A percentile compares a stretch with the other conserved stretches of the same genome.
Evolutionary conservation across 2,113 vertebrate species (phyloP).

Genomic region (Neolamprologus kungweensis): DNA sequence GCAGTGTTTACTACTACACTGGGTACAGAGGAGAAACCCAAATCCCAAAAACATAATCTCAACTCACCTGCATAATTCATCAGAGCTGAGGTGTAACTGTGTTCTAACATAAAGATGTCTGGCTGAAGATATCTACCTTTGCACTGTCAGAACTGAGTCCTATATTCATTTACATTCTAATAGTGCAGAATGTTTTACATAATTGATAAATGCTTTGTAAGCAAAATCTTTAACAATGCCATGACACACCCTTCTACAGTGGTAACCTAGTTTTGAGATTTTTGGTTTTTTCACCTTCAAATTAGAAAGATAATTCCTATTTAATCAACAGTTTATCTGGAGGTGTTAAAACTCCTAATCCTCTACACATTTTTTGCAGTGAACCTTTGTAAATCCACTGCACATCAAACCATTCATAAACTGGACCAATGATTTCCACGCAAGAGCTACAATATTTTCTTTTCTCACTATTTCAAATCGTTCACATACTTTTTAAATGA

Average conservation of each 20-base stretch:
- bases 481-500: neutral
- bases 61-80: conserved; percentile 48
- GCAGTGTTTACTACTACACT: conserved; percentile 58
- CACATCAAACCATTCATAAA: neutral
- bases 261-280: neutral
- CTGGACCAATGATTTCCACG: neutral
- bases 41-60: conserved; percentile 36
- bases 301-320: neutral
- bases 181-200: neutral
- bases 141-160: neutral
- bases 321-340: neutral
- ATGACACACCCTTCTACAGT: neutral
- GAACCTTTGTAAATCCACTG: neutral
- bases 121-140: neutral
- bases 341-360: neutral
- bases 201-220: neutral
- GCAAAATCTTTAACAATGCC: neutral
- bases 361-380: neutral
- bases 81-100: neutral
- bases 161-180: neutral
- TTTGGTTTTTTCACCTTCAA: neutral
- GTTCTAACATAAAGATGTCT: neutral
- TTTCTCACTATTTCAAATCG: neutral
- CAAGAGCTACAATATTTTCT: neutral
- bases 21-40: neutral